Evolutionary conservation across 2,797 vertebrate genomes (phyloP), one percentile per base, ranked within the genome.

Genomic region (Macroramphosus scolopax): DNA sequence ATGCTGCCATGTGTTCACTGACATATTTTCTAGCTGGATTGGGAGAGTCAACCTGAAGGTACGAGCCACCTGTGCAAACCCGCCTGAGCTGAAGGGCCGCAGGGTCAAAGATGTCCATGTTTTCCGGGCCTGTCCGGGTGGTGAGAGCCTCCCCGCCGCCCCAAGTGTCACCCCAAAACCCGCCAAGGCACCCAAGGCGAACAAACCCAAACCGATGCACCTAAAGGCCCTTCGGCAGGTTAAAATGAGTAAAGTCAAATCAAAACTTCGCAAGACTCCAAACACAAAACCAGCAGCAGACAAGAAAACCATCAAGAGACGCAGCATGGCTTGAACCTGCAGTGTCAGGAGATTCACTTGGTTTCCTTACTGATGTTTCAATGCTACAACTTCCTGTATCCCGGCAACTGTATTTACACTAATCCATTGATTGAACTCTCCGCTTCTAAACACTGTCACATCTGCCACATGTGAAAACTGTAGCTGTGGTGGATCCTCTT

Each of bases 41-140:
- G 72, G 92, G 25, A 93, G 87, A 42, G 84, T 96, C 43, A 98
- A 96, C 78, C 83, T 98, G 35, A 91, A 68, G 0, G 78, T 91
- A 5, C 92, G 93, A 7, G 94, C 95, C 51, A 92, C 89, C 12
- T 98, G 95, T 12, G 82, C 71, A 32, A 70, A 91, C 20, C 96
- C 95, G 6, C 84, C 86, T n/a, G 87, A 91, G 66, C 80, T 90
- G 47, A 85, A 1, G 2, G 93, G 93, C 15, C 85, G 86, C 70
- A 87, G 81, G 35, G 90, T 98, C 53, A 93, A 94, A 63, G 88
- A 92, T 3, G 87, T 91, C 18, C 74, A 90, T 3, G 11, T 81
- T 7, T 98, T 98, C 70, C 91, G 83, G 65, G 85, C 71, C 51
- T 98, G 95, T 42, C 90, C 89, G 0, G 90, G 86, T 2, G 88